Evolutionary conservation across 1,140 invertebrate species (phyloP).

Genomic region (Meloidogyne floridensis): DNA sequence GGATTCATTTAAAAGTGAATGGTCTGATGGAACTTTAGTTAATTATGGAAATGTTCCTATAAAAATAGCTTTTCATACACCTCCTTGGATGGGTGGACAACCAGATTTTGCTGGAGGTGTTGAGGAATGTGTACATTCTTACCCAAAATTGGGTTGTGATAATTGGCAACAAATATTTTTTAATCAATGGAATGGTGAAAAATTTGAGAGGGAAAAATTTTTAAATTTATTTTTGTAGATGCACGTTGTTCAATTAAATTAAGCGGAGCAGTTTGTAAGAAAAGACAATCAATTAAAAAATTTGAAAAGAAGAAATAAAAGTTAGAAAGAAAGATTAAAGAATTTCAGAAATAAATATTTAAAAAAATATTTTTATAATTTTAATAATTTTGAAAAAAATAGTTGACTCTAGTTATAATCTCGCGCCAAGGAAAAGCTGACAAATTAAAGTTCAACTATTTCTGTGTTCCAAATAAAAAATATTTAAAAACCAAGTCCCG

Average conservation of each 20-base stretch:
- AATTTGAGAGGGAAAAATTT: background rate
- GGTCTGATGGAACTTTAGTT: conserved; percentile 8
- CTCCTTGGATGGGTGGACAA: background rate
- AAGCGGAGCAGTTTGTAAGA: conserved; percentile 1
- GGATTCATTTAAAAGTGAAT: conserved; percentile 1
- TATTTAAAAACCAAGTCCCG: too few species aligned
- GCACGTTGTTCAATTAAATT: conserved; percentile 2
- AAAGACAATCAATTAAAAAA: conserved; percentile 3
- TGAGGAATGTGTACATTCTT: conserved; percentile 2
- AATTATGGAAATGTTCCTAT: conserved; percentile 9
- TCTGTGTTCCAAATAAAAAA: too few species aligned
- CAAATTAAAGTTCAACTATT: too few species aligned
- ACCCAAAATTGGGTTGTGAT: background rate
- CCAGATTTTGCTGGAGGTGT: background rate
- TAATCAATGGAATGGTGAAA: conserved; percentile 6
- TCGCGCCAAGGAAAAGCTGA: too few species aligned
- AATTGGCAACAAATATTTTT: conserved; percentile 7
- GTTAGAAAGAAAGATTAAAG: background rate
- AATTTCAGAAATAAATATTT: background rate
- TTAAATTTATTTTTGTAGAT: background rate
- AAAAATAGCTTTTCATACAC: background rate
- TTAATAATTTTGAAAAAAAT: too few species aligned
- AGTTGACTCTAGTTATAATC: too few species aligned
- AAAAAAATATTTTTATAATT: too few species aligned
- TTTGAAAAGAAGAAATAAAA: background rate